A percentile compares a stretch with the other conserved stretches of the same genome.
Conservation (phyloP, 2,797 vertebrate species). For the Dryobates pubescens region DNA sequence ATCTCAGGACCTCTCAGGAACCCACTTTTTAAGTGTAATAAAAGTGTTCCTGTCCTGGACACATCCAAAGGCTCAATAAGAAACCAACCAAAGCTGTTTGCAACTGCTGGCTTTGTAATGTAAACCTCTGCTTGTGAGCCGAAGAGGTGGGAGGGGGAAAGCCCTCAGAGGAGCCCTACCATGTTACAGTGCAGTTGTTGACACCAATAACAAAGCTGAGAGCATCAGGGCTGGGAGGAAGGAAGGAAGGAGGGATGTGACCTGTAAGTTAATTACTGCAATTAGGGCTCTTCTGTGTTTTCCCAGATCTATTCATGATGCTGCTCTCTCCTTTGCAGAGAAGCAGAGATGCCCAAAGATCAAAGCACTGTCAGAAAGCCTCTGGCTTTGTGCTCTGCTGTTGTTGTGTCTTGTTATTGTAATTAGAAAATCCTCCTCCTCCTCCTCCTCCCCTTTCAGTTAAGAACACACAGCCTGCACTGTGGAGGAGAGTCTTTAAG, state of each 20-base stretch:
- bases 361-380: background rate
- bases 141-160: background rate
- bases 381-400: background rate
- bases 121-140: accelerated
- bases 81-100: background rate
- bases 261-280: background rate
- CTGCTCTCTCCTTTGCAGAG: background rate
- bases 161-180: background rate
- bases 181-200: background rate
- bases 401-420: background rate
- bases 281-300: background rate
- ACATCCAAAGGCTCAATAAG: background rate
- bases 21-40: background rate
- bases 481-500: background rate
- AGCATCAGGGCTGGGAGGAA: background rate
- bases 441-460: background rate
- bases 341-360: background rate
- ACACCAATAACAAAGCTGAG: background rate
- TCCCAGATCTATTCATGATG: background rate
- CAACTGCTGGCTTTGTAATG: background rate
- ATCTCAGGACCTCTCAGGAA: background rate
- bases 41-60: background rate
- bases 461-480: background rate
- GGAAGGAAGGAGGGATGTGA: background rate
- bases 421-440: background rate